Evolutionary conservation across 2,797 vertebrate species (phyloP), one percentile per base, ranked within the genome.

Genomic region (Antennarius maculatus): DNA sequence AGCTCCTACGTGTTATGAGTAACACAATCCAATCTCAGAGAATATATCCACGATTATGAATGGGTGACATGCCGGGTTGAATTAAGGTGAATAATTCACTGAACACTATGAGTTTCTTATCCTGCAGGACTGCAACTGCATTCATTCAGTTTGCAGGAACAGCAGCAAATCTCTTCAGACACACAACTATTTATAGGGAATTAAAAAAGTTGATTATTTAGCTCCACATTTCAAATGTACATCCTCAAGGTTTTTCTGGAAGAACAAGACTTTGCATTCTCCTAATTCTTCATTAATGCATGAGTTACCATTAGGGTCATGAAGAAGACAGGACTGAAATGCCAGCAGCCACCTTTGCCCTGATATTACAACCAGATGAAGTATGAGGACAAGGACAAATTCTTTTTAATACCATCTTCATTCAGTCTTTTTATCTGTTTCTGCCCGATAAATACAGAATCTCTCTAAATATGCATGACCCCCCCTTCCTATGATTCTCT

Each of bases 111-210:
- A 66, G 52, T 68, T 77, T 71, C 52, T 66, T n/a, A 52, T 10
- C 6, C 71, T 18, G 42, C 0, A 31, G 61, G 58, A 68, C 59
- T 39, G 49, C 29, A 9, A 47, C 39, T 16, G 42, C 2, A 15
- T 61, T 74, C 48, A 63, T 78, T 80, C 69, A 70, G 45, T 66
- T 69, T 45, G n/a, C 27, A 76, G 57, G 74, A 82, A 61, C 52
- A 80, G 68, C 55, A 66, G 46, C 51, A 69, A 34, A 61, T 61
- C 50, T 54, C 59, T 34, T 45, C 7, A 46, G 56, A 54, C 52
- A 29, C 31, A 10, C 7, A 29, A 37, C 37, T 59, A 67, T 71
- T 68, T 43, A 68, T 31, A 47, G 42, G 10, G 27, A n/a, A 60
- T 2, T 28, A 39, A 31, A 28, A 63, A 16, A 63, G 42, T 34